Percentiles rank a stretch among this genome's conserved stretches.
Evolutionary conservation across 2,888 invertebrate species (phyloP).

Genomic region (Carpatolechia fugitivella): DNA sequence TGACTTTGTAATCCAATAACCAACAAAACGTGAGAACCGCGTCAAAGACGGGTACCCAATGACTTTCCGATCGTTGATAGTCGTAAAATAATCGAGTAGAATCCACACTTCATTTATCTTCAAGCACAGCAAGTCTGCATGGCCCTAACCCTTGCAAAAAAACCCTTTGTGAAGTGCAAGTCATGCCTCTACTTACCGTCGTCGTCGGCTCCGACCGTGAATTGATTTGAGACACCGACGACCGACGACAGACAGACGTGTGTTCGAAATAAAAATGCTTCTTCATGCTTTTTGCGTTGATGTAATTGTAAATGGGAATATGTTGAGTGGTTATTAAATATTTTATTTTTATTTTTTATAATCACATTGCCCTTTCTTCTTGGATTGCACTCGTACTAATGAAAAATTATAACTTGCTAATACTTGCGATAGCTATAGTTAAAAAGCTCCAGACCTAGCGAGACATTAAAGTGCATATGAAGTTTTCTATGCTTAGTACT

Average conservation of each 20-base stretch:
- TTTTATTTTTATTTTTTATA: neutral
- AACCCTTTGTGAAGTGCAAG: conserved; percentile 9
- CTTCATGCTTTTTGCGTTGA: conserved; percentile 11
- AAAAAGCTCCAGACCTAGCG: no score
- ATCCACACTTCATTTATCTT: conserved; percentile 15
- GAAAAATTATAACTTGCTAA: no score
- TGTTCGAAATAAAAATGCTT: conserved; percentile 18
- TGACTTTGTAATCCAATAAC: neutral
- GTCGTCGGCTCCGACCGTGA: conserved; percentile 37
- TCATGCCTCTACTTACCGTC: conserved; percentile 35
- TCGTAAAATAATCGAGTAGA: conserved; percentile 9
- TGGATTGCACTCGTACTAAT: no score
- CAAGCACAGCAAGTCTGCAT: neutral
- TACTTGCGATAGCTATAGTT: no score
- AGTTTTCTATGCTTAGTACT: no score
- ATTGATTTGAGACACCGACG: conserved; percentile 45
- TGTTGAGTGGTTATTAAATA: neutral
- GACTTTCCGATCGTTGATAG: neutral
- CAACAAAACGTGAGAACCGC: conserved; percentile 4
- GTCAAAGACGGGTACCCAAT: neutral
- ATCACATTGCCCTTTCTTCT: neutral
- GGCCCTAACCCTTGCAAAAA: conserved; percentile 21
- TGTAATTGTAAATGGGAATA: neutral
- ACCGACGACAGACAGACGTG: conserved; percentile 49
- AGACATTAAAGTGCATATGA: no score